phyloP scores from a whole-genome alignment of 2,797 vertebrate genomes.

The Lacerta agilis region DNA sequence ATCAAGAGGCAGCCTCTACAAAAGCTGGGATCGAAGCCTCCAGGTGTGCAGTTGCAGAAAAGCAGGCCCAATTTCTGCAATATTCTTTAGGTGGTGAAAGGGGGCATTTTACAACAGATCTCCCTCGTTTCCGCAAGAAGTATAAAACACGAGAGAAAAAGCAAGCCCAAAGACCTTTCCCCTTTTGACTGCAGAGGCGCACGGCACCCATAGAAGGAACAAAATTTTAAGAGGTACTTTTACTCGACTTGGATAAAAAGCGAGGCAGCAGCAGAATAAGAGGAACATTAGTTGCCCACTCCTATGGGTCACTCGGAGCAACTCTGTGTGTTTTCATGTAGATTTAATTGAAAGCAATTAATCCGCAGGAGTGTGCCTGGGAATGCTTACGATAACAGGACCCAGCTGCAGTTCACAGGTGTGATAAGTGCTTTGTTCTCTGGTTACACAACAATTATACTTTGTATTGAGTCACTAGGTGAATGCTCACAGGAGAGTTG shows the following conservation, averaged over 20 bases:
- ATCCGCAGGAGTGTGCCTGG: slow-evolving; percentile 1
- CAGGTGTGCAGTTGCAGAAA: not conserved
- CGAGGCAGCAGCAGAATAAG: not conserved
- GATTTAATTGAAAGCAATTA: slow-evolving; percentile 21
- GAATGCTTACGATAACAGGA: not conserved
- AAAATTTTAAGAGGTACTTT: not conserved
- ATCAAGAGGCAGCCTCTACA: slow-evolving; percentile 31
- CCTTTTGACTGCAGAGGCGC: not conserved
- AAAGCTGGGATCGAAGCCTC: slow-evolving; percentile 30
- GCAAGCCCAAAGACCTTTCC: not conserved
- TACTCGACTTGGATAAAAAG: not conserved
- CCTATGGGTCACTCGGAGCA: slow-evolving; percentile 11
- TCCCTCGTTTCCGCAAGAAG: not conserved
- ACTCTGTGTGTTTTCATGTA: not conserved
- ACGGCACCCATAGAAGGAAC: not conserved
- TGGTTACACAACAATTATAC: not conserved
- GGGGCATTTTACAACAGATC: slow-evolving; percentile 19
- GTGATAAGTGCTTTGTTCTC: not conserved
- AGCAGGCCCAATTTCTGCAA: not conserved
- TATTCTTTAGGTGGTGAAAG: not conserved
- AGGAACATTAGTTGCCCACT: not conserved
- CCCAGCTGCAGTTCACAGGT: not conserved
- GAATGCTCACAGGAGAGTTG: not conserved
- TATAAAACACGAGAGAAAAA: not conserved
- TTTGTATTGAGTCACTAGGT: not conserved